Evolutionary conservation across 2,113 vertebrate species (phyloP).

Genomic region (Aepyceros melampus): DNA sequence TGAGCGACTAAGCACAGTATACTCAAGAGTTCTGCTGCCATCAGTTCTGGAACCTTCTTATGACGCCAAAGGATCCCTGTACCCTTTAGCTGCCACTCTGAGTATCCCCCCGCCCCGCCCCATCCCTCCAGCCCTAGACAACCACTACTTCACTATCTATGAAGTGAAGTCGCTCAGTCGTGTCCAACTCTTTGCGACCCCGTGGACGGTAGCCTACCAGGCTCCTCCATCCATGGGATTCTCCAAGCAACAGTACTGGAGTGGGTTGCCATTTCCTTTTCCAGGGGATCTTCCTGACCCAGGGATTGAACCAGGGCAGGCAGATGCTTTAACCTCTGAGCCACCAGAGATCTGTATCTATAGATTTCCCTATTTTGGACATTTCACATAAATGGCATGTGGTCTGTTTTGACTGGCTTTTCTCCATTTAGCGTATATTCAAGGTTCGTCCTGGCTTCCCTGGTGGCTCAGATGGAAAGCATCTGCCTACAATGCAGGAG

Average conservation of each 20-base stretch:
- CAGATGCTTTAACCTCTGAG: too few relatives aligned
- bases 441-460: neutral
- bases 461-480: too few relatives aligned
- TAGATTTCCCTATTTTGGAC: neutral
- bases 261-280: too few relatives aligned
- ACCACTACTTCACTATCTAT: neutral
- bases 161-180: too few relatives aligned
- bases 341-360: neutral
- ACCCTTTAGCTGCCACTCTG: neutral
- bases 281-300: too few relatives aligned
- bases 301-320: too few relatives aligned
- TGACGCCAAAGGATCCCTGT: neutral
- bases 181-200: too few relatives aligned
- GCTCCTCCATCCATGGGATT: too few relatives aligned
- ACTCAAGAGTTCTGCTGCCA: neutral
- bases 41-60: neutral
- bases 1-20: neutral
- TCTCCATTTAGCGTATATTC: neutral
- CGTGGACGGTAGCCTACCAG: too few relatives aligned
- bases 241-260: too few relatives aligned
- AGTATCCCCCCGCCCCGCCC: neutral
- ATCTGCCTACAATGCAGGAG: too few relatives aligned
- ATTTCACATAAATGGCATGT: neutral
- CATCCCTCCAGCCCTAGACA: neutral
- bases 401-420: neutral